Evolutionary conservation across 2,797 vertebrate species (phyloP).

Genomic region (Sphenopsis melanotis): DNA sequence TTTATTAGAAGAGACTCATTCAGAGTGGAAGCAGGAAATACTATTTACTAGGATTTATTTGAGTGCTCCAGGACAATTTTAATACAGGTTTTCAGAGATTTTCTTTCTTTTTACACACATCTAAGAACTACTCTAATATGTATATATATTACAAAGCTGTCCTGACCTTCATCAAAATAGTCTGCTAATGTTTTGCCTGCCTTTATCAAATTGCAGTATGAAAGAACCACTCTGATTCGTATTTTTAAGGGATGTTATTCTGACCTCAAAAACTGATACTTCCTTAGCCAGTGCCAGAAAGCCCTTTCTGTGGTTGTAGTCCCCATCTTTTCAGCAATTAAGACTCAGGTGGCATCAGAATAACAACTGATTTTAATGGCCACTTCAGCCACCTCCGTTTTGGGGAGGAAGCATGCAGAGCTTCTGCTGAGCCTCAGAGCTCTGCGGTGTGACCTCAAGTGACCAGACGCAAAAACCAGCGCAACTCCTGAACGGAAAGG

Average conservation of each 20-base stretch:
- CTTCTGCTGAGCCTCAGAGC: neutral
- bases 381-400: neutral
- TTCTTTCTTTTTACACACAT: neutral
- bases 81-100: neutral
- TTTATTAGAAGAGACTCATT: neutral
- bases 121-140: neutral
- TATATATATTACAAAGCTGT: neutral
- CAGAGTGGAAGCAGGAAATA: neutral
- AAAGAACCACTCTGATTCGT: neutral
- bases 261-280: conserved; percentile 38
- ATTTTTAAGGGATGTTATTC: neutral
- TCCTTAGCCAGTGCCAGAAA: conserved; percentile 21
- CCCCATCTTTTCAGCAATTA: conserved; percentile 19
- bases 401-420: neutral
- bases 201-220: neutral
- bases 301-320: conserved; percentile 26
- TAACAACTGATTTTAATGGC: neutral
- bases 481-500: neutral
- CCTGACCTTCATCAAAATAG: neutral
- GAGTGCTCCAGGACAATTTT: neutral
- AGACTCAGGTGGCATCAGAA: conserved; percentile 7
- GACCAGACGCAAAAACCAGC: neutral
- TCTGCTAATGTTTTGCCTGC: neutral
- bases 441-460: conserved; percentile 8
- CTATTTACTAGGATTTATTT: neutral